Conservation (phyloP, 2,888 invertebrate species). For the Lamellibrachia satsuma region DNA sequence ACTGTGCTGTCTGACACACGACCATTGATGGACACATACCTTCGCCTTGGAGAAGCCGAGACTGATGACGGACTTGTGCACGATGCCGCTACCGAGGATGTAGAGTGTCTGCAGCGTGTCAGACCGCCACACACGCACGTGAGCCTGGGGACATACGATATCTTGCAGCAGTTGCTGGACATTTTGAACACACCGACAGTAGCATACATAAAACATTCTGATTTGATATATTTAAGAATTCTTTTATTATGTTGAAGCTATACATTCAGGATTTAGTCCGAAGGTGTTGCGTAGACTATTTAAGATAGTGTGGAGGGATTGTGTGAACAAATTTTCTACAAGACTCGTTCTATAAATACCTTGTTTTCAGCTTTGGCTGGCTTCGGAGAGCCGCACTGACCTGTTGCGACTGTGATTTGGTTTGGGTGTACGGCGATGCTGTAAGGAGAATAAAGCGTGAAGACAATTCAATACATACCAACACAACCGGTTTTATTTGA, state of each 20-base stretch:
- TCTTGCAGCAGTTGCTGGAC: neutral
- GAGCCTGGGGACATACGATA: constrained; percentile 44
- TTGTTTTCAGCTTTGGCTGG: neutral
- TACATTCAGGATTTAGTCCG: neutral
- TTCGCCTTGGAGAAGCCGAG: constrained; percentile 51
- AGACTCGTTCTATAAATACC: neutral
- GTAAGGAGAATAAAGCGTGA: constrained; percentile 30
- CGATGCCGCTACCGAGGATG: constrained; percentile 49
- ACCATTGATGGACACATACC: constrained; percentile 41
- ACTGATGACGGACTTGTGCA: constrained; percentile 51
- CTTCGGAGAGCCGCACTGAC: constrained; percentile 44
- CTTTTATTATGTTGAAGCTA: neutral
- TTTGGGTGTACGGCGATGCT: constrained; percentile 59
- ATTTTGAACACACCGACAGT: too few species aligned
- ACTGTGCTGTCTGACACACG: neutral
- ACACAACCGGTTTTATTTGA: neutral
- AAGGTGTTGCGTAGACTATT: neutral
- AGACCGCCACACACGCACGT: constrained; percentile 58
- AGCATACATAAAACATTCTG: neutral
- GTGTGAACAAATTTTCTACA: too few species aligned
- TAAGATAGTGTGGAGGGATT: too few species aligned
- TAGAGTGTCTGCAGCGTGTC: constrained; percentile 58
- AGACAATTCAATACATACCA: neutral
- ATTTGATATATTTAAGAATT: neutral
- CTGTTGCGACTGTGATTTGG: constrained; percentile 54